A percentile compares a stretch with the other conserved stretches of the same genome.
phyloP scores from a whole-genome alignment of 2,888 invertebrate genomes.

The Lasius platythorax region DNA sequence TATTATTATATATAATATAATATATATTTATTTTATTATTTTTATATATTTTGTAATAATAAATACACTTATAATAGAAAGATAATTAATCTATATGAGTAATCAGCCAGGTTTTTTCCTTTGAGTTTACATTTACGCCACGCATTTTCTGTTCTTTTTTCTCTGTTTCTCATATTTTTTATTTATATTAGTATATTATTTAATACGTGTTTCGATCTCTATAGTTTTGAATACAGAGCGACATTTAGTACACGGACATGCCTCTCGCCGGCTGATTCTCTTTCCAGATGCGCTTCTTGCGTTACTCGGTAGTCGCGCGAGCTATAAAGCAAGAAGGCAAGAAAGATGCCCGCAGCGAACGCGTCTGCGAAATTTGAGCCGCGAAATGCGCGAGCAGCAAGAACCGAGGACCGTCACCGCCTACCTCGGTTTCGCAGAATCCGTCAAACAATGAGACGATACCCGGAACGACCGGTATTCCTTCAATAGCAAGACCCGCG shows the following conservation, averaged over 20 bases:
- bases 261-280: background rate
- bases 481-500: constrained; percentile 36
- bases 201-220: background rate
- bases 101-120: too few species aligned
- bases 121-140: background rate
- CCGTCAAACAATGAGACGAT: constrained; percentile 64
- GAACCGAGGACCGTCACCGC: constrained; percentile 42
- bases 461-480: constrained; percentile 55
- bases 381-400: constrained; percentile 58
- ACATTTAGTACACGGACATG: constrained; percentile 3
- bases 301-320: constrained; percentile 35
- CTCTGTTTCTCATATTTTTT: background rate
- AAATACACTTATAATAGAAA: background rate
- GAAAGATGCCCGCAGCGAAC: constrained; percentile 53
- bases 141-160: background rate
- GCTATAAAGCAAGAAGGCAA: constrained; percentile 61
- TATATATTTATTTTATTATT: too few species aligned
- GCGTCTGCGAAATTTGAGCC: constrained; percentile 78
- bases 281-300: constrained; percentile 47
- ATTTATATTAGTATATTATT: background rate
- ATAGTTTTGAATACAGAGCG: background rate
- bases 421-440: constrained; percentile 68
- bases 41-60: too few species aligned
- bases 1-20: too few species aligned
- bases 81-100: background rate